A percentile compares a stretch with the other conserved stretches of the same genome.
Evolutionary conservation across 2,797 vertebrate species (phyloP).

Genomic region (Luscinia luscinia): DNA sequence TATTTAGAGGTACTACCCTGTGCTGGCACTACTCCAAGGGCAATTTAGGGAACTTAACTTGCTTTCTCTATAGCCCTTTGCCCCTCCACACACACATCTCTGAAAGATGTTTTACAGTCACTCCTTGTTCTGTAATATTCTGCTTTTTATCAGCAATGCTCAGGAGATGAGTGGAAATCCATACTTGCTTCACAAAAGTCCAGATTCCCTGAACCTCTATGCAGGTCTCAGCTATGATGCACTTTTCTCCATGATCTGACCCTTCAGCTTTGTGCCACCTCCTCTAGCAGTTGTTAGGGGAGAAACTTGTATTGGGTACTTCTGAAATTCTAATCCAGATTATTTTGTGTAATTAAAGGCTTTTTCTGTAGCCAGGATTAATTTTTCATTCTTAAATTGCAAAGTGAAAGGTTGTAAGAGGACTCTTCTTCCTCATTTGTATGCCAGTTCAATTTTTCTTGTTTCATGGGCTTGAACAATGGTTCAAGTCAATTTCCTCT

Average conservation of each 20-base stretch:
- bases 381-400: background rate
- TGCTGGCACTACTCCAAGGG: background rate
- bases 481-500: background rate
- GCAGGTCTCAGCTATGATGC: background rate
- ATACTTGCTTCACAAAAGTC: background rate
- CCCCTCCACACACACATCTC: background rate
- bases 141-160: background rate
- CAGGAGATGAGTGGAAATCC: background rate
- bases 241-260: background rate
- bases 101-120: background rate
- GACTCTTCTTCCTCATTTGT: background rate
- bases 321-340: background rate
- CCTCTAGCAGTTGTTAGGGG: rapidly evolving
- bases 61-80: background rate
- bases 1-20: background rate
- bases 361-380: background rate
- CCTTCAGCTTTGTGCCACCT: background rate
- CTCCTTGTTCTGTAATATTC: background rate
- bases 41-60: background rate
- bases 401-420: background rate
- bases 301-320: background rate
- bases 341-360: background rate
- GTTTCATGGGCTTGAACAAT: background rate
- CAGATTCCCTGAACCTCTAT: background rate
- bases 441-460: background rate